A percentile compares a stretch with the other conserved stretches of the same genome.
Evolutionary conservation across 2,888 invertebrate species (phyloP).

Genomic region (Oxytorus armatus): DNA sequence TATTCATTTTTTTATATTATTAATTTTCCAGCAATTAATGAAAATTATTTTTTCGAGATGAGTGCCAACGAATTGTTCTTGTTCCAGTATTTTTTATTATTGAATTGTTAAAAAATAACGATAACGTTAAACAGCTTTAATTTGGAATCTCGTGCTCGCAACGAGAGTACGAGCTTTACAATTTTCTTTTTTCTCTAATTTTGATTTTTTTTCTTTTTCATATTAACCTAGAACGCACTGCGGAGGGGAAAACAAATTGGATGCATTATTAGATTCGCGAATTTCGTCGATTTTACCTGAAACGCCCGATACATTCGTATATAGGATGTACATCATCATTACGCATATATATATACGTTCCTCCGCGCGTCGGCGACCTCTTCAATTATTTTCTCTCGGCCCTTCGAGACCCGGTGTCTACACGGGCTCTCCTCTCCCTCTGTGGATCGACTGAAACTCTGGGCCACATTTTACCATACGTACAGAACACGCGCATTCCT

Average conservation of each 20-base stretch:
- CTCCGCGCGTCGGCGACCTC: constrained; percentile 59
- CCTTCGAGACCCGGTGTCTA: constrained; percentile 63
- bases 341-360: background rate
- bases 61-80: no score
- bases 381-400: constrained; percentile 66
- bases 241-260: background rate
- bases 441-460: constrained; percentile 20
- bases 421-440: constrained; percentile 36
- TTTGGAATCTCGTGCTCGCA: no score
- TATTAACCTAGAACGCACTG: background rate
- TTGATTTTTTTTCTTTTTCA: no score
- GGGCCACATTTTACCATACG: constrained; percentile 50
- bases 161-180: no score
- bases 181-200: no score
- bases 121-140: no score
- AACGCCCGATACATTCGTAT: background rate
- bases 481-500: constrained; percentile 21
- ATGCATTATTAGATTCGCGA: background rate
- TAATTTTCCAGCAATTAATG: no score
- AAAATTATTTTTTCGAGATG: no score
- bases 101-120: no score
- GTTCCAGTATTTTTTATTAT: no score
- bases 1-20: no score
- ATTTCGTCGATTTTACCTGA: background rate
- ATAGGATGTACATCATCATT: constrained; percentile 4